Conservation (phyloP, 2,888 invertebrate genomes). For the Pammene fasciana region DNA sequence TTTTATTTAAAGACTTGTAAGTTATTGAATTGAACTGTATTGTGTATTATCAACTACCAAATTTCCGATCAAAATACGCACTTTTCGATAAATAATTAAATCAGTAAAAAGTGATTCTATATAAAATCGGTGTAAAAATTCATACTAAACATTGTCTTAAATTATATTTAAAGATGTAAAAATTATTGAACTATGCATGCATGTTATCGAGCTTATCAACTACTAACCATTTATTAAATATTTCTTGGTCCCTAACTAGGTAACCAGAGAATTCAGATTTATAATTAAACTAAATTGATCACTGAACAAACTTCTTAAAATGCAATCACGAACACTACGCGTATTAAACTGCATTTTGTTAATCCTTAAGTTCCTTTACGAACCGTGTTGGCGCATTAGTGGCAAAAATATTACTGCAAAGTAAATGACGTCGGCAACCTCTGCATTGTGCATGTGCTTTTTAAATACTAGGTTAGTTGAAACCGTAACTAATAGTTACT, state of each 20-base stretch:
- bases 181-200: too few relatives aligned
- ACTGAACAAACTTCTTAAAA: slow-evolving; percentile 54
- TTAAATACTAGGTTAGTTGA: slow-evolving; percentile 76
- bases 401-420: slow-evolving; percentile 82
- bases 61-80: background rate
- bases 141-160: too few relatives aligned
- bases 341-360: slow-evolving; percentile 73
- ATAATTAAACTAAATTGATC: slow-evolving; percentile 48
- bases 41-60: too few relatives aligned
- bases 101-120: too few relatives aligned
- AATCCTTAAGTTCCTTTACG: slow-evolving; percentile 68
- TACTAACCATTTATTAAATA: slow-evolving; percentile 55
- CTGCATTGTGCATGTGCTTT: slow-evolving; percentile 81
- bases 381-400: slow-evolving; percentile 79
- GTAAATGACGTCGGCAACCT: slow-evolving; percentile 78
- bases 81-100: background rate
- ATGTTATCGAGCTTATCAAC: too few relatives aligned
- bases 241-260: slow-evolving; percentile 49
- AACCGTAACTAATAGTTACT: too few relatives aligned
- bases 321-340: slow-evolving; percentile 63
- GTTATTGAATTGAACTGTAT: background rate
- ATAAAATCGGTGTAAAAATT: background rate
- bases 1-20: too few relatives aligned
- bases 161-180: too few relatives aligned
- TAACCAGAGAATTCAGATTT: slow-evolving; percentile 49